Base-by-base conservation (phyloP, 2,888 invertebrate species). In the Hecatera dysodea region DNA sequence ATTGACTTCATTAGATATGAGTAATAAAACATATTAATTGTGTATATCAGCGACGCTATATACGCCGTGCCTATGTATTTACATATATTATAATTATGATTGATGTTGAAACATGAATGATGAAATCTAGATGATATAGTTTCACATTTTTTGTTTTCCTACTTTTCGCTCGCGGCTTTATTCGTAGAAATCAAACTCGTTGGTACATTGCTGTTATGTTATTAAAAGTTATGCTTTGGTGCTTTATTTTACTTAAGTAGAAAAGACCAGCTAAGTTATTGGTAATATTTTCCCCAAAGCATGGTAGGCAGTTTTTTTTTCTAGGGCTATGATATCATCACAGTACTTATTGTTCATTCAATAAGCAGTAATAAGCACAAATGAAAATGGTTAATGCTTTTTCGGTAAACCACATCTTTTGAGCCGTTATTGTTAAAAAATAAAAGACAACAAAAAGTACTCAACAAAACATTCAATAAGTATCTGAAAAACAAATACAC, bases 1-100 rank as follows among this genome's bases (percentile, higher is more conserved):
- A 85, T 83, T 82, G 75, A 76, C 57, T 76, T 75, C 69, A 82
- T 83, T 78, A 78, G 72, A 72, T 76, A 72, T 67, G 66, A 67
- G 73, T 72, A 44, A 75, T 82, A 82, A 81, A 85, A 74, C 66
- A 67, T 75, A 83, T 70, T 81, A 71, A 83, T 55, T 70, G 65
- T 53, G 52, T 42, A 69, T 67, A 79, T 77, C 60, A 75, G 65
- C 48, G 44, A 70, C 62, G 66, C 56, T 64, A 70, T 64, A 59
- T 72, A 59, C 1, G 2, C 29, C 63, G 39, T n/a, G 53, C 29
- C 12, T 69, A 68, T 72, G 56, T 67, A 79, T 66, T 59, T 60
- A 74, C 71, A 66, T 66, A 71, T 33, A 71, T 77, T 64, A 57
- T 61, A 69, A 74, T 76, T 53, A 46, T 44, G 57, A 72, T 71